Conservation (phyloP, 2,797 vertebrate species). For the Diceros bicornis region DNA sequence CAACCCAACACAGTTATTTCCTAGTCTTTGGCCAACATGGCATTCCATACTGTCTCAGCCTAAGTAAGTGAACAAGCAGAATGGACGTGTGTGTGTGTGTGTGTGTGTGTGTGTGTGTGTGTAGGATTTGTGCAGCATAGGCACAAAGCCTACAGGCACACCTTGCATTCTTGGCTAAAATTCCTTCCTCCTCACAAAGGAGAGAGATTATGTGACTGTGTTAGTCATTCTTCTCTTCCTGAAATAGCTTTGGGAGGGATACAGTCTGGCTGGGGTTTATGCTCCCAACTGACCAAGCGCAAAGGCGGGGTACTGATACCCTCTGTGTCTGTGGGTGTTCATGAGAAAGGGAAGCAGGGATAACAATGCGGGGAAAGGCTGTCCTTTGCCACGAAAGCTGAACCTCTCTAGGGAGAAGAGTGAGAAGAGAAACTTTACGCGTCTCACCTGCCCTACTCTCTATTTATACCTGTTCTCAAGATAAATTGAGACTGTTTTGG, state of each 20-base stretch:
- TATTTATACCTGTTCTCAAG: not conserved
- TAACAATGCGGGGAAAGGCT: not conserved
- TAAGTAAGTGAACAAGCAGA: not conserved
- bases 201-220: slow-evolving; percentile 47
- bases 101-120: not conserved
- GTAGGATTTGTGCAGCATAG: not conserved
- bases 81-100: not conserved
- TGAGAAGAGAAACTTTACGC: not conserved
- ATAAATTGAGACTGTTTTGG: not conserved
- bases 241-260: slow-evolving; percentile 12
- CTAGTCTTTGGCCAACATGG: slow-evolving; percentile 25
- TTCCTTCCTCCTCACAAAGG: slow-evolving; percentile 28
- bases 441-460: not conserved
- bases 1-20: slow-evolving; percentile 48
- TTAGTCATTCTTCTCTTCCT: slow-evolving; percentile 48
- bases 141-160: slow-evolving; percentile 33
- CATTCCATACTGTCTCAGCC: not conserved
- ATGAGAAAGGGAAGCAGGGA: not conserved
- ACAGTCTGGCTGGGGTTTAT: not conserved
- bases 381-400: not conserved
- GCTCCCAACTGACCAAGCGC: not conserved
- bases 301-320: not conserved
- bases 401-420: not conserved
- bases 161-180: slow-evolving; percentile 66
- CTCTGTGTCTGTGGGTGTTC: not conserved